phyloP scores from a whole-genome alignment of 2,888 invertebrate species.

The Spodoptera exigua region DNA sequence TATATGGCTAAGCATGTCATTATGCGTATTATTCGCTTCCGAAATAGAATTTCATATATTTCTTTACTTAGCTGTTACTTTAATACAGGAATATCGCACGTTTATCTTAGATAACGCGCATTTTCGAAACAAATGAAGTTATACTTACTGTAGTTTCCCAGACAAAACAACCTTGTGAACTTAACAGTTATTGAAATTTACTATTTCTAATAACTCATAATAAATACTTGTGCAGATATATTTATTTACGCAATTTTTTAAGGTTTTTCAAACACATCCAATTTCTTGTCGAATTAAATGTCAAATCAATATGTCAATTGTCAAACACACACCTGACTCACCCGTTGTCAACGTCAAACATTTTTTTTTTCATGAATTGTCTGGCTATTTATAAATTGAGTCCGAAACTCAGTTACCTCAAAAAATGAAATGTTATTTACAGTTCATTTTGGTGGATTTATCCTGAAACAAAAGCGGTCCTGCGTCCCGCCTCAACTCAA shows the following conservation, averaged over 20 bases:
- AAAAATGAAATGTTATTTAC: no score
- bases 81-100: constrained; percentile 3
- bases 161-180: constrained; percentile 2
- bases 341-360: neutral
- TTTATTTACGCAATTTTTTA: constrained; percentile 25
- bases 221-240: constrained; percentile 12
- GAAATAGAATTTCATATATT: neutral
- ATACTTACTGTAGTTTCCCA: constrained; percentile 40
- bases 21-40: neutral
- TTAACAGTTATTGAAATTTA: constrained; percentile 25
- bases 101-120: neutral
- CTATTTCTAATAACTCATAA: constrained; percentile 22
- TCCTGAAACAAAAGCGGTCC: no score
- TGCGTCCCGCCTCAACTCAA: no score
- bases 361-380: neutral
- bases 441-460: no score
- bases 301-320: constrained; percentile 14
- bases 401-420: no score
- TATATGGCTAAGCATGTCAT: constrained; percentile 3
- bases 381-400: no score
- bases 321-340: neutral
- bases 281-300: neutral
- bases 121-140: constrained; percentile 1
- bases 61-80: no score
- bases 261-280: constrained; percentile 12